Evolutionary conservation across 2,888 invertebrate genomes (phyloP), one percentile per base, ranked within the genome.

Genomic region (Acleris emargana): DNA sequence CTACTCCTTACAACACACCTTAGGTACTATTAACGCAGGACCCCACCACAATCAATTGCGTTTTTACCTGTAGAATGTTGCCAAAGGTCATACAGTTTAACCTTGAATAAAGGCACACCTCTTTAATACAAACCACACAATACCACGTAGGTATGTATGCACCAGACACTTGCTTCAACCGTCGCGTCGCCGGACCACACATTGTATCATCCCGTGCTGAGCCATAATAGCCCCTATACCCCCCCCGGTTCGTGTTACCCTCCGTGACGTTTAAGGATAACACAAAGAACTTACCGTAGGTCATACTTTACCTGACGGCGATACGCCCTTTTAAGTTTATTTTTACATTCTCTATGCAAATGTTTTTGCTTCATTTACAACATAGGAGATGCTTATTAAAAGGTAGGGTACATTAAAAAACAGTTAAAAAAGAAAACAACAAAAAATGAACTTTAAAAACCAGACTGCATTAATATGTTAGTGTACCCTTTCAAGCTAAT

Each of bases 61-160:
- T 38, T 38, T 38, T 51, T 66, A 57, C 66, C 61, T 57, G 54
- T 66, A 50, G 50, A 64, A 60, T 66, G 61, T 66, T 47, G 61
- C 55, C 71, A 77, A 82, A 84, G 85, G 83, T 83, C 79, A 78
- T 73, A 69, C 70, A 51, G 55, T 60, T 50, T 75, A 77, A 73
- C 84, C 84, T 85, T 84, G 83, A 76, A 76, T 71, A 67, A 68
- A 69, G 74, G 73, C 78, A 70, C 79, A 73, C 79, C 79, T 82
- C 76, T 71, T 76, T 67, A 70, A 71, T 51, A 55, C 57, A 55
- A 61, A 73, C 67, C 57, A 58, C 45, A 32, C 55, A 68, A 57
- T 69, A 62, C 69, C 59, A 58, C 42, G 38, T 52, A 49, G 13
- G 38, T 16, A 49, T 52, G 17, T 45, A 52, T n/a, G 54, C 20